Evolutionary conservation across 2,797 vertebrate genomes (phyloP), one percentile per base, ranked within the genome.

Genomic region (Hylomyscus alleni): DNA sequence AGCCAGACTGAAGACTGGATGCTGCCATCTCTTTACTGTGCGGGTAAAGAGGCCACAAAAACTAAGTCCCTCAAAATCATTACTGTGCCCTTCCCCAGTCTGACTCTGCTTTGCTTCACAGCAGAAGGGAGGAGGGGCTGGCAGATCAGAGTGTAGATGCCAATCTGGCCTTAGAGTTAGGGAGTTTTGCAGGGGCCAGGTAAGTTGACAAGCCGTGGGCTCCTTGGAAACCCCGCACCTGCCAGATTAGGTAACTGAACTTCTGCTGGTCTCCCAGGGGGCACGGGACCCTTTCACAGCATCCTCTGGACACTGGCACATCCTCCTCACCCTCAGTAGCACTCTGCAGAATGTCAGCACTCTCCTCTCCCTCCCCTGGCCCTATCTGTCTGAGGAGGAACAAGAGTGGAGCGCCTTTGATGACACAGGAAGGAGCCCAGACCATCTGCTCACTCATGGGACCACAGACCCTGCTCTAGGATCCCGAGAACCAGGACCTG

Each of bases 41-140:
- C 96, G 82, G 96, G 85, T 92, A 98, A 96, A 62, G 76, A 50
- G 83, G 69, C 92, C 92, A 15, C 78, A 40, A 94, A 94, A 93
- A 90, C 89, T 96, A 50, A 92, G 76, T 12, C 91, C 80, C 37
- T 94, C 29, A 58, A 94, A 93, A 96, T 96, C 93, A 89, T 4
- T 37, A 14, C 37, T 52, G 26, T 20, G n/a, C 6, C 13, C 0
- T 1, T 77, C 22, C 58, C 56, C 4, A 26, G n/a, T 65, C 10
- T 65, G 60, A 73, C 72, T 67, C 8, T 3, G 67, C 89, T 44
- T 93, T 52, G 26, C 88, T 54, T 81, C 62, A 47, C 50, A 69
- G 54, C 1, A 12, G 72, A 34, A 20, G 4, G 34, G 11, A 84
- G 52, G 47, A 22, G 13, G 60, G 17, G 8, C 20, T 20, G 78